Evolutionary conservation across 1,140 invertebrate genomes (phyloP).

Genomic region (Apis florea): DNA sequence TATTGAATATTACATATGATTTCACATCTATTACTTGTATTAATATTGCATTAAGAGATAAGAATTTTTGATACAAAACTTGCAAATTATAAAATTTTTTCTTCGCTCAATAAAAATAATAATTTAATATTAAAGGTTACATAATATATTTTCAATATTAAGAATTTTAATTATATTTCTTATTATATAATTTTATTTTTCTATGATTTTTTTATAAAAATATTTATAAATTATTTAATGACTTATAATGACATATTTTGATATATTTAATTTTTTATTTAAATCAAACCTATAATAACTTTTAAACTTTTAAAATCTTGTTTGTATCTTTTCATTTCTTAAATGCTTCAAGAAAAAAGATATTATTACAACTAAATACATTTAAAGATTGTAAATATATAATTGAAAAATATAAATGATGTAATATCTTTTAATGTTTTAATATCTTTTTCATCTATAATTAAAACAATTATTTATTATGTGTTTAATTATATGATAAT

Average conservation of each 20-base stretch:
- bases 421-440: slow-evolving; percentile 34
- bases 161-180: not conserved
- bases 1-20: no score
- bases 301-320: slow-evolving; percentile 50
- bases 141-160: not conserved
- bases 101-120: no score
- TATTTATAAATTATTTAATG: slow-evolving; percentile 55
- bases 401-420: slow-evolving; percentile 26
- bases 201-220: slow-evolving; percentile 29
- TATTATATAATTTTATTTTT: slow-evolving; percentile 41
- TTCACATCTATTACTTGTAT: no score
- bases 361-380: slow-evolving; percentile 53
- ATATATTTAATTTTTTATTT: slow-evolving; percentile 37
- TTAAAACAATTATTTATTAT: slow-evolving; percentile 1
- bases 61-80: no score
- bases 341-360: slow-evolving; percentile 56
- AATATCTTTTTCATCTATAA: slow-evolving; percentile 45
- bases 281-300: slow-evolving; percentile 45
- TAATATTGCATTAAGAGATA: no score
- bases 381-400: slow-evolving; percentile 52
- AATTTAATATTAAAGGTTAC: no score
- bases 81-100: no score
- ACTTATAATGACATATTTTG: slow-evolving; percentile 30
- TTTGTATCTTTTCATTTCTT: slow-evolving; percentile 46
- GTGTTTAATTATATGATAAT: not conserved